Evolutionary conservation across 2,113 vertebrate genomes (phyloP), one percentile per base, ranked within the genome.

Genomic region (Spermophilus dauricus): DNA sequence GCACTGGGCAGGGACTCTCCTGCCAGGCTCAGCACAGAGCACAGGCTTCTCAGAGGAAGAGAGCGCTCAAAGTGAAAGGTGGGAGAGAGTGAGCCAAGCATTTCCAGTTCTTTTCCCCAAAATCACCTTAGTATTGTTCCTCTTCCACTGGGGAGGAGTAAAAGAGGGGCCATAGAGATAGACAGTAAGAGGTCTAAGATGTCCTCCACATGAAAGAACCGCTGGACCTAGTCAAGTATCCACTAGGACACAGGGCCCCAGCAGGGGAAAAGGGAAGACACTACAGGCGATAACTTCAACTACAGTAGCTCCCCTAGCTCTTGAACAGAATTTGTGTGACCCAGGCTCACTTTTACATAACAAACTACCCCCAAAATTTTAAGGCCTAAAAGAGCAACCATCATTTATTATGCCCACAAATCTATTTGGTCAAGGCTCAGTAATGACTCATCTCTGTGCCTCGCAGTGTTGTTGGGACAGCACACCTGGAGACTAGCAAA

Each of bases 381-480:
- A 89, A 20, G n/a, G 3, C 56, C 51, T 95, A 37, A 75, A 22
- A 22, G 6, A 88, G 51, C 70, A 48, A 5, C 11, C 5, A 1
- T 75, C 24, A 28, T 67, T 89, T 73, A 32, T 58, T 67, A 73
- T 85, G 37, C 53, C 73, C 32, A 67, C 5, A 14, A 2, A 30
- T 84, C 24, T 53, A 17, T 11, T 73, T 56, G 73, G 34, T 17
- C 78, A 67, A 83, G 61, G 48, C 63, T 92, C 20, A 8, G 56
- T 6, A 58, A 58, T 20, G 20, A 5, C 34, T 90, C n/a, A 32
- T 67, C 48, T 86, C 67, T 69, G 61, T 58, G 87, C 22, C 63
- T 2, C 22, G 39, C 32, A 14, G 0, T 28, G 10, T n/a, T 24
- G 24, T 26, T 17, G 5, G 3, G 37, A 22, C 28, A 14, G 3